These are phyloP conservation scores for Drosophila merina DNA, from an alignment of 2,888 invertebrate genomes.

Conservation along the genomic window DNA sequence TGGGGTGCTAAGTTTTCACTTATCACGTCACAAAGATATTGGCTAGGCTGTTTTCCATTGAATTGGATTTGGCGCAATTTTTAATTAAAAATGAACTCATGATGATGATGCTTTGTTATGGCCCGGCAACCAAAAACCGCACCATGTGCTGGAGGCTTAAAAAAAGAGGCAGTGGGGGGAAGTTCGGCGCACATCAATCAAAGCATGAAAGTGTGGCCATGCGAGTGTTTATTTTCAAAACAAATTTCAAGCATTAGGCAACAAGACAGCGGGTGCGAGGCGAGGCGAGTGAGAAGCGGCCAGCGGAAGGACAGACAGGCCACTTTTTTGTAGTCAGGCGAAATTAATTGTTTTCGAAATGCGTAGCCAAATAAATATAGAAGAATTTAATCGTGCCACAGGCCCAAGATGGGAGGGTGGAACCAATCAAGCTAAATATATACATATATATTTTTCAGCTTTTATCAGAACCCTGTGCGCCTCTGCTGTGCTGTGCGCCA, in stretches of 20 bases:
- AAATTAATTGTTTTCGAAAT: slow-evolving; percentile 76
- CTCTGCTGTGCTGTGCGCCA: slow-evolving; percentile 6
- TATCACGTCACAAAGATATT: slow-evolving; percentile 50
- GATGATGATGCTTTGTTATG: slow-evolving; percentile 39
- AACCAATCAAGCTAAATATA: slow-evolving; percentile 35
- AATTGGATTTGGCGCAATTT: slow-evolving; percentile 43
- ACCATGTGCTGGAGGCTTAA: slow-evolving; percentile 49
- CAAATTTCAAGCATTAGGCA: slow-evolving; percentile 45
- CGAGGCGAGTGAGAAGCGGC: neutral
- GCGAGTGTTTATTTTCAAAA: slow-evolving; percentile 72
- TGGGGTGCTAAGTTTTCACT: slow-evolving; percentile 38
- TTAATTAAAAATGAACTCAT: slow-evolving; percentile 77
- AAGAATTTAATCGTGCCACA: neutral
- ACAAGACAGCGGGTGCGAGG: slow-evolving; percentile 20
- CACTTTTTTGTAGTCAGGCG: slow-evolving; percentile 54
- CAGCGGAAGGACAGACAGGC: slow-evolving; percentile 26
- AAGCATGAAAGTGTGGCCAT: slow-evolving; percentile 71
- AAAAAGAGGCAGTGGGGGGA: slow-evolving; percentile 3
- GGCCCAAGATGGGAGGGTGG: slow-evolving; percentile 13
- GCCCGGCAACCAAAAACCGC: slow-evolving; percentile 26
- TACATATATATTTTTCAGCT: slow-evolving; percentile 27
- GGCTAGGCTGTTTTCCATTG: slow-evolving; percentile 5
- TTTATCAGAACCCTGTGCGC: slow-evolving; percentile 7
- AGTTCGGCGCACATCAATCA: slow-evolving; percentile 65
- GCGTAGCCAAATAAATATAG: slow-evolving; percentile 66